Evolutionary conservation across 2,888 invertebrate genomes (phyloP), one percentile per base, ranked within the genome.

Genomic region (Eumerus sabulonum): DNA sequence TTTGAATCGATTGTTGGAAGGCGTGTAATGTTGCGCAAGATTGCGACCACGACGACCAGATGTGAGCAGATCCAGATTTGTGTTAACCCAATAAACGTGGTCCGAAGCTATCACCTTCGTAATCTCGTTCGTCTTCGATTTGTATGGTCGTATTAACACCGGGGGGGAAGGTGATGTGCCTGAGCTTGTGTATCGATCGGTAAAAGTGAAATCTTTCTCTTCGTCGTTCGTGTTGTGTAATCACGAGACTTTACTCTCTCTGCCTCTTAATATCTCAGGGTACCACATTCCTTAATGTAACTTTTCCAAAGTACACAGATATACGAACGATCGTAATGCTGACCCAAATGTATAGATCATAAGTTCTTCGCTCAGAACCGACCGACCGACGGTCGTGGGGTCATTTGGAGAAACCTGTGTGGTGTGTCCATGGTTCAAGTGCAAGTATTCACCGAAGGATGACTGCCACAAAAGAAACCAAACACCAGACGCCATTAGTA

Each of bases 141-240:
- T 27, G n/a, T n/a, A n/a, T n/a, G n/a, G n/a, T n/a, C n/a, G n/a
- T n/a, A n/a, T n/a, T n/a, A n/a, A n/a, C n/a, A n/a, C n/a, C 27
- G 27, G 27, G 7, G 27, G 2, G 27, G 27, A 4, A 2, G 45
- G 54, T 14, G 17, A 16, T 18, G 51, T 36, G 60, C 35, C 36
- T 53, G 67, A 51, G 36, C 42, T 12, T 36, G 51, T 47, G 40
- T 51, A 77, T 77, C 27, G 76, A 67, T 68, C 73, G 27, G 77
- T 73, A 67, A 77, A 77, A 77, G 77, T 77, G 73, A 77, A 77
- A 77, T 73, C 59, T 73, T 77, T 72, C 72, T 62, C 27, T 51
- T 38, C 48, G 27, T 42, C 14, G 27, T 44, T 42, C 68, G 50
- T 57, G 53, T 77, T 77, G 77, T 77, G 67, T 77, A 77, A 77